Conservation (phyloP, 2,888 invertebrate genomes). For the Mesorhabditis spiculigera region DNA sequence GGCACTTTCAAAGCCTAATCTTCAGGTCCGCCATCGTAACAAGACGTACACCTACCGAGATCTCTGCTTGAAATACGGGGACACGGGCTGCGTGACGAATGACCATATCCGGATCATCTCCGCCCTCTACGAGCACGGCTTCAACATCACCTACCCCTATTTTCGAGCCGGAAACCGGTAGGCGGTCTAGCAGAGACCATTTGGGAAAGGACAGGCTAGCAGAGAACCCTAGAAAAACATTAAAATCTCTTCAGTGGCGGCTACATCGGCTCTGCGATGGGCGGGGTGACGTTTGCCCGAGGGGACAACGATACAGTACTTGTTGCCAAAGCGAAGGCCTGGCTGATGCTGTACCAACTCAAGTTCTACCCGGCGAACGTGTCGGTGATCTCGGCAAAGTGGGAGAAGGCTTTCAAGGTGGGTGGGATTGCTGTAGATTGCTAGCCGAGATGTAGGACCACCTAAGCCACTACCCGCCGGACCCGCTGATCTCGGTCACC, state of each 20-base stretch:
- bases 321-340: conserved; percentile 41
- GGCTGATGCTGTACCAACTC: conserved; percentile 50
- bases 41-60: conserved; percentile 34
- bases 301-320: conserved; percentile 30
- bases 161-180: conserved; percentile 34
- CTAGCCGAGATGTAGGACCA: conserved; percentile 14
- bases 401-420: conserved; percentile 32
- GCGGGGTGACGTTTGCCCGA: conserved; percentile 34
- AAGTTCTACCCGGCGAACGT: conserved; percentile 40
- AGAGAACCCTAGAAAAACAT: background rate
- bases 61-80: conserved; percentile 37
- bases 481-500: conserved; percentile 39
- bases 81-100: conserved; percentile 36
- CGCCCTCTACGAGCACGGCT: conserved; percentile 33
- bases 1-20: background rate
- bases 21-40: conserved; percentile 25
- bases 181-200: too few relatives aligned
- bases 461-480: conserved; percentile 31
- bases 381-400: conserved; percentile 40
- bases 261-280: conserved; percentile 42
- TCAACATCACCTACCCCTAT: conserved; percentile 47
- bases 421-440: background rate
- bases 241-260: conserved; percentile 27
- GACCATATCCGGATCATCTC: conserved; percentile 39
- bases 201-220: background rate